phyloP scores from a whole-genome alignment of 2,888 invertebrate species.

The Endotricha flammealis region DNA sequence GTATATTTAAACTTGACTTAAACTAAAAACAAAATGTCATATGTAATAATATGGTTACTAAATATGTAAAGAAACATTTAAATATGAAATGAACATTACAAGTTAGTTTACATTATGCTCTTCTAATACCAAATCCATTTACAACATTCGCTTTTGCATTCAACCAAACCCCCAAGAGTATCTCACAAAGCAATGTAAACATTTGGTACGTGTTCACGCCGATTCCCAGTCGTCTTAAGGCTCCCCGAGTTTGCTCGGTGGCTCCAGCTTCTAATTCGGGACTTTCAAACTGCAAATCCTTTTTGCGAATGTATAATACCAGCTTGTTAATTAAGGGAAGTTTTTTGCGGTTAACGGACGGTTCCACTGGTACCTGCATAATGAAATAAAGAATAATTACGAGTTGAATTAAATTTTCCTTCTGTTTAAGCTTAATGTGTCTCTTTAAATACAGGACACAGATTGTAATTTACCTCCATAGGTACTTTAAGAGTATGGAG shows the following conservation, averaged over 20 bases:
- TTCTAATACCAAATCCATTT: background rate
- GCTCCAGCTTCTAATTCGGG: conserved; percentile 25
- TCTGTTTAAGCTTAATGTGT: no score
- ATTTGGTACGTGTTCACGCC: conserved; percentile 42
- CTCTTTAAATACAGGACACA: no score
- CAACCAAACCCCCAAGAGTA: conserved; percentile 24
- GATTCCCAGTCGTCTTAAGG: conserved; percentile 34
- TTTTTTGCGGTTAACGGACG: background rate
- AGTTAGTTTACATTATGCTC: no score
- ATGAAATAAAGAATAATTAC: background rate
- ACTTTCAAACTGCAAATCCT: conserved; percentile 18
- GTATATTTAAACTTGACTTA: no score
- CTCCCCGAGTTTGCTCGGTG: conserved; percentile 29
- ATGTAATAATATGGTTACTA: no score
- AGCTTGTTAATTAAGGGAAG: background rate
- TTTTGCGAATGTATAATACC: background rate
- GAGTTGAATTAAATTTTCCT: no score
- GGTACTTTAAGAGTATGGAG: no score
- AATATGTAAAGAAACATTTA: no score
- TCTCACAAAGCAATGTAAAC: conserved; percentile 38
- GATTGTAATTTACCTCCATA: no score
- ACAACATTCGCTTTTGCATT: conserved; percentile 6
- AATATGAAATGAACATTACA: no score
- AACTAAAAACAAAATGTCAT: no score
- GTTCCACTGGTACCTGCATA: background rate